Evolutionary conservation across 2,797 vertebrate genomes (phyloP).

Genomic region (Helicolenus hilgendorfi): DNA sequence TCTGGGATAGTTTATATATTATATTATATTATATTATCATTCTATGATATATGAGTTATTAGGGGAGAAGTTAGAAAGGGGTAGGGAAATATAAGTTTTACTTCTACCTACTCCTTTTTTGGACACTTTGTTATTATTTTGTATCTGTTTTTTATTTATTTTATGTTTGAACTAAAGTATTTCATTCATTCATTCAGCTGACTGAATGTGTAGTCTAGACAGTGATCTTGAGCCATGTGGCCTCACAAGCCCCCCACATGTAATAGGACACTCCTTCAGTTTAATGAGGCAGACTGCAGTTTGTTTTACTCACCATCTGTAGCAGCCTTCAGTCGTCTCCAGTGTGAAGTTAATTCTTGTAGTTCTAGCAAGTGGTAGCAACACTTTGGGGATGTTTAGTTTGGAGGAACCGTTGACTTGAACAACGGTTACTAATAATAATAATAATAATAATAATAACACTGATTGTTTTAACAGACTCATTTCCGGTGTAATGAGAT

Average conservation of each 20-base stretch:
- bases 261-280: constrained; percentile 24
- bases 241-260: constrained; percentile 14
- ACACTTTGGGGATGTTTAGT: constrained; percentile 95
- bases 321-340: constrained; percentile 96
- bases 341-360: constrained; percentile 95
- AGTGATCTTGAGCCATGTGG: constrained; percentile 28
- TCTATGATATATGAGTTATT: too few relatives aligned
- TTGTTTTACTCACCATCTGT: constrained; percentile 94
- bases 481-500: constrained; percentile 63
- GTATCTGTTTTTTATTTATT: too few relatives aligned
- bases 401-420: constrained; percentile 83
- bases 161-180: too few relatives aligned
- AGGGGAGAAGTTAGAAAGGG: too few relatives aligned
- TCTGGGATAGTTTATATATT: too few relatives aligned
- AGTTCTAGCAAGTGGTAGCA: constrained; percentile 94
- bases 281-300: background rate
- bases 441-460: constrained; percentile 28
- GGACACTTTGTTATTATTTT: too few relatives aligned
- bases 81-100: too few relatives aligned
- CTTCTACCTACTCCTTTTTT: too few relatives aligned
- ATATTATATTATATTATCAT: too few relatives aligned
- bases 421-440: background rate
- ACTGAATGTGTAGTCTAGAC: too few relatives aligned
- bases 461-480: background rate
- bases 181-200: too few relatives aligned